These are phyloP conservation scores for Aethina tumida DNA, from an alignment of 1,140 invertebrate genomes.

Conservation along the genomic window DNA sequence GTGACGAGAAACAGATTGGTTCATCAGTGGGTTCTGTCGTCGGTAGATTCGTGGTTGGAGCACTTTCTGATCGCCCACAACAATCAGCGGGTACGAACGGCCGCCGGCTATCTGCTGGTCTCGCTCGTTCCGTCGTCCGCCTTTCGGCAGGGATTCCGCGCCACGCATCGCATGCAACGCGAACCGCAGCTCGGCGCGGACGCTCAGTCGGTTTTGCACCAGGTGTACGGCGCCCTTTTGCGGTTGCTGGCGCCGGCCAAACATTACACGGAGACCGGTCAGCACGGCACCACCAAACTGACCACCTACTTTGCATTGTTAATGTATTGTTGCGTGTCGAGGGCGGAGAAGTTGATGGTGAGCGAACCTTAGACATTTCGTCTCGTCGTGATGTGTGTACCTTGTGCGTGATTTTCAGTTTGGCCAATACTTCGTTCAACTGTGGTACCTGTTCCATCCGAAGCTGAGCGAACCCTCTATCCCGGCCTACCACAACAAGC, in stretches of 20 bases:
- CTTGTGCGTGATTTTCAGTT: conserved; percentile 52
- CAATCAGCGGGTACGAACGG: conserved; percentile 76
- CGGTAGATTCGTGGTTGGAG: conserved; percentile 82
- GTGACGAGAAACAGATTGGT: conserved; percentile 78
- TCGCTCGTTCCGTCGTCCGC: conserved; percentile 79
- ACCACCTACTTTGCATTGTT: conserved; percentile 86
- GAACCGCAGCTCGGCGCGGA: conserved; percentile 49
- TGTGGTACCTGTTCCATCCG: conserved; percentile 91
- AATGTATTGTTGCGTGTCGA: conserved; percentile 81
- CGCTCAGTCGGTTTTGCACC: conserved; percentile 69
- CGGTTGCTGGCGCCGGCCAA: conserved; percentile 69
- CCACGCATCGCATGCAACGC: conserved; percentile 42
- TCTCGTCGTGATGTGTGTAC: conserved; percentile 3
- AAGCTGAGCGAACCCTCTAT: conserved; percentile 91
- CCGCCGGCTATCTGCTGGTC: conserved; percentile 76
- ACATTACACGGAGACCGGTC: conserved; percentile 73
- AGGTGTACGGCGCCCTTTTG: conserved; percentile 71
- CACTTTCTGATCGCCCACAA: conserved; percentile 76
- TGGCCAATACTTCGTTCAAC: conserved; percentile 77
- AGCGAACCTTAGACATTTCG: conserved; percentile 23
- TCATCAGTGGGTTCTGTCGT: conserved; percentile 78
- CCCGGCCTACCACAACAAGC: conserved; percentile 90
- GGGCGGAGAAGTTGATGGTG: conserved; percentile 87
- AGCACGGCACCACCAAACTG: conserved; percentile 82
- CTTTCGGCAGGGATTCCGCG: conserved; percentile 76